Base-by-base conservation (phyloP, 2,888 invertebrate genomes). In the Pristionchus japonicus region DNA sequence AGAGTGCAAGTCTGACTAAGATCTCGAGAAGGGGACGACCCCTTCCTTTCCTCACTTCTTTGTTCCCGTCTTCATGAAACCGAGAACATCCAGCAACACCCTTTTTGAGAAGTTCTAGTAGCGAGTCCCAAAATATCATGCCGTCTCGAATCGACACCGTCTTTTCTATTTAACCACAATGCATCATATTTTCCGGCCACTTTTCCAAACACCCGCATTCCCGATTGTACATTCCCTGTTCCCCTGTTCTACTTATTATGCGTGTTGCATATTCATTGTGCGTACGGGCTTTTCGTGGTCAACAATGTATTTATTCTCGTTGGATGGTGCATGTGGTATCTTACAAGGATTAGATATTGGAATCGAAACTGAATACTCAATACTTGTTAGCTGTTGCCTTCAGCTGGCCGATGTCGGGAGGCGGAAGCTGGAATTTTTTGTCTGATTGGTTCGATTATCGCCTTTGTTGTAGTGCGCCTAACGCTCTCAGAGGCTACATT, bases 291-390 rank as follows among this genome's bases (percentile, higher is more conserved):
- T 64, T 31, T 13, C 61, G 15, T 31, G 47, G 27, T 77, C 43
- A 77, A 77, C 77, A 77, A 77, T 7, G 77, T 77, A 27, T 77
- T 43, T 47, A 74, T 74, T 70, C 20, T 37, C 37, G 31, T 37
- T 37, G 37, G 13, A 70, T 20, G 23, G 11, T 37, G 20, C 34
- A 17, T 67, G 13, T 34, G 31, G 34, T 3, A 11, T 61, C 20
- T n/a, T 23, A 27, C n/a, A 27, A 23, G 6, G 0, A 17, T 4
- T 3, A 11, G n/a, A n/a, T 61, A 61, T 27, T 61, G 17, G 52
- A 52, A 3, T 52, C 52, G 52, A 4, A 20, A 20, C 11, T 61
- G 27, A 23, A 6, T 23, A n/a, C 23, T 61, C 6, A 27, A 9
- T 6, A 31, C 31, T 64, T 64, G 9, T 31, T 64, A 3, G 64